Evolutionary conservation across 2,888 invertebrate species (phyloP).

Genomic region (Sarcophaga variegata): DNA sequence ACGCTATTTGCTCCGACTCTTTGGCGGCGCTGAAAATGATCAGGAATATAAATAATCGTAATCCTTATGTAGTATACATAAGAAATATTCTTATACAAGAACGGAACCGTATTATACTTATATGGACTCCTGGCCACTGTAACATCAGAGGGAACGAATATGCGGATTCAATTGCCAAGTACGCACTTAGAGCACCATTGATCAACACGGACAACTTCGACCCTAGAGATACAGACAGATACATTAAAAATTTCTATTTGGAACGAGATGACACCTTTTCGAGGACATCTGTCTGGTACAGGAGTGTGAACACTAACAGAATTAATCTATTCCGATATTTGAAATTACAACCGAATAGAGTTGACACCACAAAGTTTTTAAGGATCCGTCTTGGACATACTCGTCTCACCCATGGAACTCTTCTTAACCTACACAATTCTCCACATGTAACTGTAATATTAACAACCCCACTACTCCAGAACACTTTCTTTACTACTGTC

Average conservation of each 20-base stretch:
- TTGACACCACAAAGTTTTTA: no score
- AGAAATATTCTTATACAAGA: not conserved
- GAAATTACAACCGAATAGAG: not conserved
- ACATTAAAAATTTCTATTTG: not conserved
- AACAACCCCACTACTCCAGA: not conserved
- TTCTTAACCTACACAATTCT: not conserved
- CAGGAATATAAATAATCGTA: not conserved
- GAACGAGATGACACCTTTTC: not conserved
- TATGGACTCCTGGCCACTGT: constrained; percentile 3
- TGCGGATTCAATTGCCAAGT: not conserved
- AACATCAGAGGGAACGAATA: constrained; percentile 9
- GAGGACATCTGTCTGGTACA: constrained; percentile 9
- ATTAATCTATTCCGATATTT: not conserved
- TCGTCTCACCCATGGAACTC: not conserved
- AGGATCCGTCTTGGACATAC: not conserved
- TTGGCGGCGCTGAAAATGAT: not conserved
- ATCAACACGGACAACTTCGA: not conserved
- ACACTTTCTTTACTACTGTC: not conserved
- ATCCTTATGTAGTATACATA: not conserved
- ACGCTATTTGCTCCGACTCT: not conserved
- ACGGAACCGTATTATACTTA: not conserved
- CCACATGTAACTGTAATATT: not conserved
- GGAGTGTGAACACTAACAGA: not conserved
- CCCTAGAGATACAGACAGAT: not conserved
- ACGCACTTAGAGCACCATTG: not conserved